Evolutionary conservation across 2,113 vertebrate species (phyloP).

Genomic region (Coptodon bakossiorum): DNA sequence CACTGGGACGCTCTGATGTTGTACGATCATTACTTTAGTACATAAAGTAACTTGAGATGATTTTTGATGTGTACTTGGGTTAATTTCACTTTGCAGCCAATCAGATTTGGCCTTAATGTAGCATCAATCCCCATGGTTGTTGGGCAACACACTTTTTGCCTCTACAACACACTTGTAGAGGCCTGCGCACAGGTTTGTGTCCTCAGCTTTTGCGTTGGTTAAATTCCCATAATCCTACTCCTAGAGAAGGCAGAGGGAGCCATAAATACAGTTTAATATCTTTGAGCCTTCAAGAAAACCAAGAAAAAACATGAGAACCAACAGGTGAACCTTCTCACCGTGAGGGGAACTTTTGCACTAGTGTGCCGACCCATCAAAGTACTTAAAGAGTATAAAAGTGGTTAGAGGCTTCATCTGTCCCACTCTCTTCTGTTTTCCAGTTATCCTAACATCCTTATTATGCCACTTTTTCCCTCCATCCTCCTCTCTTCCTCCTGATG

Average conservation of each 20-base stretch:
- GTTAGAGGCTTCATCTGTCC: background rate
- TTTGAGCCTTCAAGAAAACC: accelerated
- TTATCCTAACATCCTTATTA: accelerated
- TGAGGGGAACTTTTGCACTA: accelerated
- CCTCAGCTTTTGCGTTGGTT: background rate
- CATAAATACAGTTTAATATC: background rate
- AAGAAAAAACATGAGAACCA: background rate
- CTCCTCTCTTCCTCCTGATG: background rate
- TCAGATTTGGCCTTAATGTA: background rate
- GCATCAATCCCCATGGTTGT: background rate
- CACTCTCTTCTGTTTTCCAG: background rate
- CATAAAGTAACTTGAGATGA: background rate
- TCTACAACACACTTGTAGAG: background rate
- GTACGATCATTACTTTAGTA: accelerated
- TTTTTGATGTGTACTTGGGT: background rate
- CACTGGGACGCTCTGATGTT: background rate
- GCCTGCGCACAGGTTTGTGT: background rate
- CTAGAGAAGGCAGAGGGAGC: background rate
- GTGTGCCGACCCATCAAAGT: background rate
- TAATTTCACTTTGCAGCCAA: background rate
- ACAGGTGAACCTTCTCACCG: background rate
- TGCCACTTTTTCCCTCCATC: background rate
- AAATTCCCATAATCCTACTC: background rate
- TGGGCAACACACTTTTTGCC: background rate
- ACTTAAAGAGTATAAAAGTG: background rate